Evolutionary conservation across 2,113 vertebrate genomes (phyloP), one percentile per base, ranked within the genome.

Genomic region (Nibea albiflora): DNA sequence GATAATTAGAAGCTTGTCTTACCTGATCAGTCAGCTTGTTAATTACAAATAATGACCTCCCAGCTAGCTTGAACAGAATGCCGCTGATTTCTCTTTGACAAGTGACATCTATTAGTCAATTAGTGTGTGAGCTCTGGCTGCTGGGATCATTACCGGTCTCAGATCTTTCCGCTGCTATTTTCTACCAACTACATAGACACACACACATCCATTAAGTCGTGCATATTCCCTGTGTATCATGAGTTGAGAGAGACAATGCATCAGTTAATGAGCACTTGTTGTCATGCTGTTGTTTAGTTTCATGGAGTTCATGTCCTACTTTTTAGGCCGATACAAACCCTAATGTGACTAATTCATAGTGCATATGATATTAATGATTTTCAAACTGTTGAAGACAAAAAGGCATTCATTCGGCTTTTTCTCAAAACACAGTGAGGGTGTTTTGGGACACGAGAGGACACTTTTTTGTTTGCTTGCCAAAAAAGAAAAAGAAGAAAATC

Each of bases 21-120:
- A 57, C 20, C 69, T 46, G 73, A 81, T 90, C 74, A 85, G 64
- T 85, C 64, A 31, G 78, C 64, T 61, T 82, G 70, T 88, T 92
- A 85, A 85, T 87, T 74, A 53, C 60, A 85, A 62, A 35, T 78
- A 76, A 85, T 44, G 71, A 74, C 83, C 42, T 81, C 68, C 80
- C 66, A 49, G 61, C 52, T 50, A 39, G 58, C 49, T 10, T 12
- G 22, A 83, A 89, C 86, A 92, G 78, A 85, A 88, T 64, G 76
- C 89, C 65, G 78, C 73, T 61, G 83, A 78, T 86, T 82, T 76
- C 73, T 73, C 62, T 73, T 61, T 73, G 76, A 85, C 76, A 71
- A 81, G 76, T 85, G 79, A 91, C 69, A 49, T 83, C 76, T 50
- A 83, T 89, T 87, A 71, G 84, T 76, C 75, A 86, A 89, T 88